Percentiles rank a stretch among this genome's conserved stretches.
phyloP scores from a whole-genome alignment of 2,797 vertebrate genomes.

The Acestrorhynchus altus region DNA sequence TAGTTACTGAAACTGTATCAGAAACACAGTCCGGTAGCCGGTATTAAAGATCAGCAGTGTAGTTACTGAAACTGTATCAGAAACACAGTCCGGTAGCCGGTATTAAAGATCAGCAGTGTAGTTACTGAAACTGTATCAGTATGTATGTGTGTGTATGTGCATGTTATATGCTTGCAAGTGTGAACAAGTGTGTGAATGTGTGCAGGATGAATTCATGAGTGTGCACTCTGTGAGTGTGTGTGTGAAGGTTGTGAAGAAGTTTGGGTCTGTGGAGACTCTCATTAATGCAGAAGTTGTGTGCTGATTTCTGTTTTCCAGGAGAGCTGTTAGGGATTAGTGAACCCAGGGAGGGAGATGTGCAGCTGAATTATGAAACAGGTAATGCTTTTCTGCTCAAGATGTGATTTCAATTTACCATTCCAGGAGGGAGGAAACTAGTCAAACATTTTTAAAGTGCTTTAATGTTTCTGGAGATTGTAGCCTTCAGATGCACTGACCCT shows the following conservation, averaged over 20 bases:
- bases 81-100: too few species aligned
- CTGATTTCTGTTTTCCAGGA: slow-evolving; percentile 46
- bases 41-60: too few species aligned
- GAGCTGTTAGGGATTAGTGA: slow-evolving; percentile 53
- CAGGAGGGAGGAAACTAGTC: slow-evolving; percentile 50
- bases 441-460: slow-evolving; percentile 47
- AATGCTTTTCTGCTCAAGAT: slow-evolving; percentile 54
- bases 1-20: too few species aligned
- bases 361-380: slow-evolving; percentile 58
- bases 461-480: slow-evolving; percentile 50
- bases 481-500: slow-evolving; percentile 34
- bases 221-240: slow-evolving; percentile 17
- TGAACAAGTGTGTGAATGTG: slow-evolving; percentile 10
- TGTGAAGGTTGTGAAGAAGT: slow-evolving; percentile 20
- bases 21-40: too few species aligned
- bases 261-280: slow-evolving; percentile 28
- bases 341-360: slow-evolving; percentile 11
- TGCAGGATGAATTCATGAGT: slow-evolving; percentile 6
- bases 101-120: too few species aligned
- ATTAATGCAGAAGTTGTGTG: slow-evolving; percentile 45
- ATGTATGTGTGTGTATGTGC: slow-evolving; percentile 13
- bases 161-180: slow-evolving; percentile 10
- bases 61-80: too few species aligned
- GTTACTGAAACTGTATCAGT: not conserved
- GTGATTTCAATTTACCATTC: slow-evolving; percentile 56